Percentiles rank a stretch among this genome's conserved stretches.
phyloP scores from a whole-genome alignment of 1,140 invertebrate genomes.

The Drosophila suzukii region DNA sequence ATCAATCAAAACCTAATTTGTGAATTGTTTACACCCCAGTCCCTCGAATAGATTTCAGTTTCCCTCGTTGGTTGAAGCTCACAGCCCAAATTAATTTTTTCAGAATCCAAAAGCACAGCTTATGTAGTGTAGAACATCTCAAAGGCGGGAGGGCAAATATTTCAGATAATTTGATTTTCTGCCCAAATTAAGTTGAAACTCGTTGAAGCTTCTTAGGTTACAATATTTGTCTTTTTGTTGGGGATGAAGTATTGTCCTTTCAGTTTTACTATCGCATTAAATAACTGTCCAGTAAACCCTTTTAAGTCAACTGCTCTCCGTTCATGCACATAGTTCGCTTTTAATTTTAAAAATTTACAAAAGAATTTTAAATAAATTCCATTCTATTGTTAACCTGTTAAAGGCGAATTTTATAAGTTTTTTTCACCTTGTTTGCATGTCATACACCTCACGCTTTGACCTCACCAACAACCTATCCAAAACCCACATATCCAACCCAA shows the following conservation, averaged over 20 bases:
- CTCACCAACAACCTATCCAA: constrained; percentile 4
- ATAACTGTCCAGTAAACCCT: neutral
- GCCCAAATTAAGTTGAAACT: constrained; percentile 6
- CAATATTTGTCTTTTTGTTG: neutral
- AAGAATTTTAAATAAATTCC: neutral
- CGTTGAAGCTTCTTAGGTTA: neutral
- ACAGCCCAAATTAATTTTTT: neutral
- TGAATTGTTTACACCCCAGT: constrained; percentile 10
- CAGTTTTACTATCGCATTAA: constrained; percentile 1
- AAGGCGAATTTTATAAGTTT: neutral
- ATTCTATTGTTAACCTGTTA: neutral
- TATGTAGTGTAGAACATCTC: constrained; percentile 10
- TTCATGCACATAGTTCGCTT: constrained; percentile 8
- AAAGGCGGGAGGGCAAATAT: constrained; percentile 3
- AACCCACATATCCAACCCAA: neutral
- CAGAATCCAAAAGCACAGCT: constrained; percentile 15
- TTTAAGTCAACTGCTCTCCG: constrained; percentile 32
- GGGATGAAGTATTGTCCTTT: neutral
- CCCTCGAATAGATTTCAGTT: constrained; percentile 11
- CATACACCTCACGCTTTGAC: constrained; percentile 22
- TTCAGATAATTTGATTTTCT: neutral
- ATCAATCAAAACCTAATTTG: constrained; percentile 48
- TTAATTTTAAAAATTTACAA: neutral
- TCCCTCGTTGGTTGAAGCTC: constrained; percentile 13
- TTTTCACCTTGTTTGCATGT: constrained; percentile 55